These are phyloP conservation scores for Cepphus grylle DNA, from an alignment of 2,113 vertebrate genomes.

Conservation along the genomic window DNA sequence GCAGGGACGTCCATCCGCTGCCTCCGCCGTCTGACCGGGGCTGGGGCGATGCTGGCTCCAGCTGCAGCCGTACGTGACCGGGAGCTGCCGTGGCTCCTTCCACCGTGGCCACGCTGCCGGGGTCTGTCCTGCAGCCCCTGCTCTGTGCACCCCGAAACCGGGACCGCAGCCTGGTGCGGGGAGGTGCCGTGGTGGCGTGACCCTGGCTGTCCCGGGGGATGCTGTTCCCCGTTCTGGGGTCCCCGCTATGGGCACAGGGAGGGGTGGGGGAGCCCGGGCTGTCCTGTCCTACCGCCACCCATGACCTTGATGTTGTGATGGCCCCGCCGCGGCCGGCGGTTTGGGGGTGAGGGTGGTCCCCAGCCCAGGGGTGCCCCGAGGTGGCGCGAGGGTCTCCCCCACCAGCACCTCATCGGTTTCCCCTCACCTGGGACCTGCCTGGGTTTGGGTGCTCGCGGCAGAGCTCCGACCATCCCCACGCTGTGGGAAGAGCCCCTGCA, in stretches of 20 bases:
- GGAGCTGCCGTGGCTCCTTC: neutral
- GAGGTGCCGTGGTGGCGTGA: neutral
- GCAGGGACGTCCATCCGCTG: neutral
- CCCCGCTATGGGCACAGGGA: accelerated
- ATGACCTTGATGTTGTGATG: accelerated
- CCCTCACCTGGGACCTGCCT: accelerated
- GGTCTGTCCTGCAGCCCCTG: neutral
- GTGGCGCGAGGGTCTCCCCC: neutral
- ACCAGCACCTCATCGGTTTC: accelerated
- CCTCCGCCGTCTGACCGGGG: neutral
- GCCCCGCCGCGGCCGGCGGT: accelerated
- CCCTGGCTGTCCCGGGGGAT: neutral
- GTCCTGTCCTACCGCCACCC: neutral
- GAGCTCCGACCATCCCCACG: accelerated
- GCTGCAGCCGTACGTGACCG: conserved; percentile 16
- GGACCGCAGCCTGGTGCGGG: neutral
- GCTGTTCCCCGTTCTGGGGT: neutral
- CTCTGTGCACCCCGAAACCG: neutral
- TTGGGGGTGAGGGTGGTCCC: neutral
- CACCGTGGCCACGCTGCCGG: neutral
- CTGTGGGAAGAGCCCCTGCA: neutral
- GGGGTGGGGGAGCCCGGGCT: neutral
- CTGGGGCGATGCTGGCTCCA: neutral
- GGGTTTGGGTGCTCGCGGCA: neutral
- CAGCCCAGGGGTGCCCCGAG: accelerated